Evolutionary conservation across 2,797 vertebrate species (phyloP).

Genomic region (Rhincodon typus): DNA sequence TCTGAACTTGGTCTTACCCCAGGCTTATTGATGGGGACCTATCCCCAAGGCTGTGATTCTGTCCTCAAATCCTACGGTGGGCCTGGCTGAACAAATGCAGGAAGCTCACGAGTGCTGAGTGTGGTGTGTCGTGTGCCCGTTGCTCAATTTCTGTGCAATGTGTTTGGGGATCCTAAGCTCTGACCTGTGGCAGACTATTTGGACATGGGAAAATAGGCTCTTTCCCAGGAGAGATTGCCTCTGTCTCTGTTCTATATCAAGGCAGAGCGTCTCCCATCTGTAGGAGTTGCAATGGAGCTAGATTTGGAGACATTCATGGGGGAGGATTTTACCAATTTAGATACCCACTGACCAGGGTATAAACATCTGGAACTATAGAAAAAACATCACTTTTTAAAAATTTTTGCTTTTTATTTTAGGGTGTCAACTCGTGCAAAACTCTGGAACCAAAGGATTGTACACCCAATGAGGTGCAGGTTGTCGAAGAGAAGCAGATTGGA

Average conservation of each 20-base stretch:
- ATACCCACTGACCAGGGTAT: too few relatives aligned
- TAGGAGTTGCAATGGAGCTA: background rate
- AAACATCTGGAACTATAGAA: background rate
- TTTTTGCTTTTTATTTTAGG: background rate
- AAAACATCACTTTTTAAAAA: background rate
- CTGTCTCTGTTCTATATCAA: background rate
- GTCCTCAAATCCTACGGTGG: background rate
- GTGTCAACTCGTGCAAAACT: conserved; percentile 42
- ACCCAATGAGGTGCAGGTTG: conserved; percentile 49
- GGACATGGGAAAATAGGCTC: background rate
- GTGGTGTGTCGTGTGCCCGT: background rate
- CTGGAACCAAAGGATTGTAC: conserved; percentile 50
- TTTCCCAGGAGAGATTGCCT: background rate
- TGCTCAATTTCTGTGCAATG: background rate
- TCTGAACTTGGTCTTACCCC: background rate
- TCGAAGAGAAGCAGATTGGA: conserved; percentile 37
- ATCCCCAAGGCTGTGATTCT: background rate
- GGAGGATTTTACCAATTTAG: background rate
- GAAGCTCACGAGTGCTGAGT: background rate
- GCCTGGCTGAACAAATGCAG: background rate
- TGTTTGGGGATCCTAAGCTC: background rate
- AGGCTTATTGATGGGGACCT: background rate
- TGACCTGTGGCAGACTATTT: background rate
- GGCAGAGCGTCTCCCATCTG: background rate
- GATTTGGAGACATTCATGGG: background rate